These are phyloP conservation scores for Acanthurus lineatus DNA, from an alignment of 2,797 vertebrate species.

Conservation along the genomic window DNA sequence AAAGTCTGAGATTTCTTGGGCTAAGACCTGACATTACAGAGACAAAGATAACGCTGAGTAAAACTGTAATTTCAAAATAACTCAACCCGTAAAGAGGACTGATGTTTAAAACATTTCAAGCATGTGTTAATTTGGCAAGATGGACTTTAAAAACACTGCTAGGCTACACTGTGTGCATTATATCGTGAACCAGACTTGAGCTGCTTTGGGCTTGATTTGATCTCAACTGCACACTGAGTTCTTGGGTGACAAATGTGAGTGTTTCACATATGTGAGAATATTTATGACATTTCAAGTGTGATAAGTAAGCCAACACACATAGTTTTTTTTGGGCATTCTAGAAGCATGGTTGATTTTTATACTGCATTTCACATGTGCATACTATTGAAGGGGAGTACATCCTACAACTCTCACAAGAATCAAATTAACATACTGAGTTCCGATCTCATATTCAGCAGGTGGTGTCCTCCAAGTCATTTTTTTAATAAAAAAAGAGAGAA, in stretches of 20 bases:
- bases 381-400: no score
- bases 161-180: neutral
- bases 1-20: conserved; percentile 92
- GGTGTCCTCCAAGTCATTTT: no score
- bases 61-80: no score
- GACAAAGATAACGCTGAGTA: conserved; percentile 1
- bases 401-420: conserved; percentile 16
- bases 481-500: no score
- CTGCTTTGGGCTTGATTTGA: conserved; percentile 11
- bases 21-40: conserved; percentile 87
- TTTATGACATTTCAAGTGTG: no score
- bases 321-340: no score
- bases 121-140: neutral
- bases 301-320: no score
- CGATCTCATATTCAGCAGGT: no score
- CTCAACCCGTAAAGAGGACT: neutral
- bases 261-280: no score
- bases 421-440: no score
- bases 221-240: neutral
- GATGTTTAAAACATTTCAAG: neutral
- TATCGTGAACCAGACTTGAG: neutral
- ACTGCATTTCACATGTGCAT: no score
- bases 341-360: no score
- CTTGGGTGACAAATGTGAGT: neutral
- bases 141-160: neutral